Evolutionary conservation across 2,797 vertebrate species (phyloP).

Genomic region (Rhadinocentrus ornatus): DNA sequence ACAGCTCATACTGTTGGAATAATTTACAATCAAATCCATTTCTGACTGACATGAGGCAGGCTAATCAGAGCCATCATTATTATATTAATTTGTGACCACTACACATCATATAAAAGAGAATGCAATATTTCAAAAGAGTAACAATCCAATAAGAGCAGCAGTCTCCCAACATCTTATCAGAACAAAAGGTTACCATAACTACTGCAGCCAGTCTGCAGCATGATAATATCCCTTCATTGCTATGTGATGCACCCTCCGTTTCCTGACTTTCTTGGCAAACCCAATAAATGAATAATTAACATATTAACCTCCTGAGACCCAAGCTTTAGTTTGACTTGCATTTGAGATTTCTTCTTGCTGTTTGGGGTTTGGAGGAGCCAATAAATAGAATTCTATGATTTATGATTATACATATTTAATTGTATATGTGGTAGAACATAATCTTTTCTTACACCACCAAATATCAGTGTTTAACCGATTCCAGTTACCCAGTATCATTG

Average conservation of each 20-base stretch:
- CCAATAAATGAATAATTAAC: conserved; percentile 23
- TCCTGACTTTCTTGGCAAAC: conserved; percentile 49
- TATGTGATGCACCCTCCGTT: not conserved
- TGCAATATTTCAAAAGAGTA: conserved; percentile 33
- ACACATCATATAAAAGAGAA: conserved; percentile 17
- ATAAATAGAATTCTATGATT: too few species aligned
- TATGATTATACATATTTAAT: too few species aligned
- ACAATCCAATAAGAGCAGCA: conserved; percentile 31
- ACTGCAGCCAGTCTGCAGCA: conserved; percentile 21
- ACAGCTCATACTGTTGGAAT: not conserved
- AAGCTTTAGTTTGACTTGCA: too few species aligned
- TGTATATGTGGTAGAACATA: too few species aligned
- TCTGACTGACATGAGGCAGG: conserved; percentile 32
- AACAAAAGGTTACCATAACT: conserved; percentile 42
- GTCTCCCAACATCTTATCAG: conserved; percentile 17
- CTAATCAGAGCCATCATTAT: conserved; percentile 44
- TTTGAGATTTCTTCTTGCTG: too few species aligned
- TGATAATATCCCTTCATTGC: conserved; percentile 32
- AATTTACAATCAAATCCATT: conserved; percentile 40
- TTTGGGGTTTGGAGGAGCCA: too few species aligned
- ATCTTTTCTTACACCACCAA: too few species aligned
- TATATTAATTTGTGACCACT: conserved; percentile 51
- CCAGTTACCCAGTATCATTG: too few species aligned
- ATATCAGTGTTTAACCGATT: too few species aligned
- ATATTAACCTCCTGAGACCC: not conserved